Base-by-base conservation (phyloP, 2,888 invertebrate species). In the Tetranychus piercei region DNA sequence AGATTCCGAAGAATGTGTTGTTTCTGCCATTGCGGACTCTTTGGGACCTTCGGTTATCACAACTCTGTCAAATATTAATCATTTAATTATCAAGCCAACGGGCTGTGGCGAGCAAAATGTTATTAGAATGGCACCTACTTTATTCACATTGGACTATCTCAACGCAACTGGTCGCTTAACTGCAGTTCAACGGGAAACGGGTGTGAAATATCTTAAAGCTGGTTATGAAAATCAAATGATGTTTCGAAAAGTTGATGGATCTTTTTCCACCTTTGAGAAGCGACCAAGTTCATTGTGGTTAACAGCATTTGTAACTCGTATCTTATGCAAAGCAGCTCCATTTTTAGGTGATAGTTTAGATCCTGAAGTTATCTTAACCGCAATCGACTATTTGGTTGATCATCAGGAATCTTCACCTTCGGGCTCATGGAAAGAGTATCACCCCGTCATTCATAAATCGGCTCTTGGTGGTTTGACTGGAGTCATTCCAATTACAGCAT, bases 41-140 rank as follows among this genome's bases (percentile, higher is more conserved):
- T 77, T 75, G 43, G 79, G 79, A 0, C 77, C 78, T 7, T 73
- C 77, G 15, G 74, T 78, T 4, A 74, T 77, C 44, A 78, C 78
- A 9, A 73, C 77, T 44, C 44, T 79, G 0, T 73, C 73, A 44
- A 75, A 78, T 74, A 74, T 78, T 44, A 78, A 78, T 5, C 72
- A 74, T 15, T 67, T 79, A 9, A 75, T 79, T 15, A 43, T 44
- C 23, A 74, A 75, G 65, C 79, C 79, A 1, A 74, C 76, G n/a
- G 79, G 79, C 2, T 79, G 79, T 71, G 79, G 79, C 7, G 79
- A 79, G 71, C 79, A 79, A 74, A 79, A 75, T 45, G 77, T 79
- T 77, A 76, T 79, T 69, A 77, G 74, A 64, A 75, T 79, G 66
- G 78, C 78, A 15, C 79, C 79, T 6, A 79, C 79, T 8, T 71